Conservation (phyloP, 2,113 vertebrate species). For the Panthera leo region DNA sequence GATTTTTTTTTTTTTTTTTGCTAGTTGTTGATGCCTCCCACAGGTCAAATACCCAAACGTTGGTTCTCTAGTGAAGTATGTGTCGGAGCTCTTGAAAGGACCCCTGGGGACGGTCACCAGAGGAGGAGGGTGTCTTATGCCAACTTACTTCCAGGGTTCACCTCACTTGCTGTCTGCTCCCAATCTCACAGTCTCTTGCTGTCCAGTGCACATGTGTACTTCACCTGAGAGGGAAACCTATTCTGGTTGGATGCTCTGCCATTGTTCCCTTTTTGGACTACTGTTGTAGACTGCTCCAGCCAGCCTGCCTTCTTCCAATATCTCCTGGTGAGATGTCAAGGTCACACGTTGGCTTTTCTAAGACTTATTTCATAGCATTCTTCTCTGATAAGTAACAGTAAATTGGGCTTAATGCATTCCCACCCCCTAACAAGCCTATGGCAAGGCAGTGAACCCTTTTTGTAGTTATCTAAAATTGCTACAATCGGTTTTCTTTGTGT, state of each 20-base stretch:
- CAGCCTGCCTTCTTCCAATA: neutral
- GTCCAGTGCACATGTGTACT: rapidly evolving
- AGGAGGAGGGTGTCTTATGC: neutral
- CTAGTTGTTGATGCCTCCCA: rapidly evolving
- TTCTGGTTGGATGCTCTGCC: neutral
- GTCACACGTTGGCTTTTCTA: neutral
- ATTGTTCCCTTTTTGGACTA: neutral
- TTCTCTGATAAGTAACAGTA: neutral
- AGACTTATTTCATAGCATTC: neutral
- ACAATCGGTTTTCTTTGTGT: neutral
- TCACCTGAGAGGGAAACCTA: neutral
- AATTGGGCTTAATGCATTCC: neutral
- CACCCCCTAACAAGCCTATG: neutral
- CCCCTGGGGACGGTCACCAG: neutral
- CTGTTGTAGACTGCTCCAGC: neutral
- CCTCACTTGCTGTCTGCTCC: rapidly evolving
- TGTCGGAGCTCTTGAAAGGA: neutral
- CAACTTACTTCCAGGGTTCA: rapidly evolving
- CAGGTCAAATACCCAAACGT: rapidly evolving
- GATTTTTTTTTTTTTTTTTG: neutral
- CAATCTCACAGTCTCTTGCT: neutral
- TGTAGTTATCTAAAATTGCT: neutral
- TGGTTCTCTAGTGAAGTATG: neutral
- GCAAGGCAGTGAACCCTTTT: neutral
- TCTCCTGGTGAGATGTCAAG: neutral